Base-by-base conservation (phyloP, 2,888 invertebrate genomes). In the Dolomedes plantarius region DNA sequence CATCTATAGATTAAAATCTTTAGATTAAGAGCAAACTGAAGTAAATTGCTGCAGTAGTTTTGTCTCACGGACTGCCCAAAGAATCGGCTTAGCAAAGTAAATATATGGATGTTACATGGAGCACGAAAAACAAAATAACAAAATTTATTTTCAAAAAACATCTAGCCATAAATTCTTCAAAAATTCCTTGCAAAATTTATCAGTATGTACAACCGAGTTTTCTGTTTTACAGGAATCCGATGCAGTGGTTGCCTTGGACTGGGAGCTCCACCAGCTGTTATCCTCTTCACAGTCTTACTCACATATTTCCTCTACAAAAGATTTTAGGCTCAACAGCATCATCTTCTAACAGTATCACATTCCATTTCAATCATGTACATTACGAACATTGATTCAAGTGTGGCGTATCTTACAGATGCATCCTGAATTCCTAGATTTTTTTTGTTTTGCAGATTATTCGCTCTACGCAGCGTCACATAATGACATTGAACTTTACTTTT, bases 181-280 rank as follows among this genome's bases (percentile, higher is more conserved):
- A n/a, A n/a, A n/a, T n/a, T n/a, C n/a, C n/a, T n/a, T n/a, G n/a
- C n/a, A n/a, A n/a, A n/a, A n/a, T n/a, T n/a, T n/a, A n/a, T n/a
- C n/a, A n/a, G n/a, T n/a, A n/a, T n/a, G n/a, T n/a, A n/a, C n/a
- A n/a, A n/a, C n/a, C n/a, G n/a, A n/a, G n/a, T n/a, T 29, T 6
- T 29, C 3, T 56, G 28, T n/a, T 50, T 85, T 69, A 68, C 23
- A 86, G 86, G 80, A 31, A 39, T 86, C 16, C 64, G 80, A 1
- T 86, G 86, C 50, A 86, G 71, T 19, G 86, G 86, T n/a, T 27
- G 75, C 31, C 23, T 50, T 11, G 71, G 65, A 5, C 23, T 86
- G 13, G n/a, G 69, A 13, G 28, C 86, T 7, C 65, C 71, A 2
- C 76, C 80, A 28, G 19, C 36, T 27, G 41, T 73, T 1, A 23